Evolutionary conservation across 2,888 invertebrate genomes (phyloP).

Genomic region (Nomada lathburiana): DNA sequence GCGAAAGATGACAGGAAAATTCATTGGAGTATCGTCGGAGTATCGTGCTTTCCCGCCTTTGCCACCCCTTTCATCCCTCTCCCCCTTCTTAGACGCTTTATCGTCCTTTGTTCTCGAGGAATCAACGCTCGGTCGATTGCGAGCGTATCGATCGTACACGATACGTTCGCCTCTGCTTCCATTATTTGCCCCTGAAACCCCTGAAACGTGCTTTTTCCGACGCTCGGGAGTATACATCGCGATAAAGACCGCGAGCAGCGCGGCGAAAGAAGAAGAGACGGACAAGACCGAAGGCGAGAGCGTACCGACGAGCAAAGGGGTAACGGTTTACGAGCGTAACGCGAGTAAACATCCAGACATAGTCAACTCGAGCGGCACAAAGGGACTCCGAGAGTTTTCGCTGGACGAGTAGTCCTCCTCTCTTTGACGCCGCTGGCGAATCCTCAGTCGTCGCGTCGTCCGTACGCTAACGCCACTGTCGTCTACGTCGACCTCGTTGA

Average conservation of each 20-base stretch:
- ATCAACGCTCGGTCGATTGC: neutral
- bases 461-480: constrained; percentile 41
- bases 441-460: constrained; percentile 52
- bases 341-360: constrained; percentile 62
- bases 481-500: constrained; percentile 15
- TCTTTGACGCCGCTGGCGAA: constrained; percentile 70
- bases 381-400: constrained; percentile 74
- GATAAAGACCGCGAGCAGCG: neutral
- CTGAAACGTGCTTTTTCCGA: no score
- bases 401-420: constrained; percentile 70
- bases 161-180: neutral
- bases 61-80: neutral
- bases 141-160: neutral
- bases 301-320: constrained; percentile 1
- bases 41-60: neutral
- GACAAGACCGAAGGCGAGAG: constrained; percentile 11
- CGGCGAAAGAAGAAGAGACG: constrained; percentile 2
- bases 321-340: constrained; percentile 63
- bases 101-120: neutral
- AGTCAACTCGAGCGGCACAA: constrained; percentile 69
- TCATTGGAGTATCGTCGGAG: constrained; percentile 8
- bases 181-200: neutral
- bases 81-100: neutral
- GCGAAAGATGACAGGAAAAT: constrained; percentile 19
- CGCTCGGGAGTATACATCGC: neutral